A percentile compares a stretch with the other conserved stretches of the same genome.
Conservation (phyloP, 2,113 vertebrate genomes). For the Lepisosteus osseus region DNA sequence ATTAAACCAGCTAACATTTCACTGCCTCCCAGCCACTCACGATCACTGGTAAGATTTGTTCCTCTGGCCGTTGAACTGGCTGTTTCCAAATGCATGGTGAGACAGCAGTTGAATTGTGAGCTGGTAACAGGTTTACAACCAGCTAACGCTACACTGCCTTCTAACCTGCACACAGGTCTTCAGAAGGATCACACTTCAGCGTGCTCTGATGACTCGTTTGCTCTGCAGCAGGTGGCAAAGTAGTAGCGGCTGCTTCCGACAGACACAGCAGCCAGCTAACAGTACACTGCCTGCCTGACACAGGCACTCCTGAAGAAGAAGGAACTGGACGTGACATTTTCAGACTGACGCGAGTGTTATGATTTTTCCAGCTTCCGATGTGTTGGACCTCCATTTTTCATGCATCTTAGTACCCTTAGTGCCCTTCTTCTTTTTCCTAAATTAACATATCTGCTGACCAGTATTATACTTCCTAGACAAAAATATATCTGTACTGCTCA, state of each 20-base stretch:
- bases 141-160: conserved; percentile 79
- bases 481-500: no score
- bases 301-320: conserved; percentile 15
- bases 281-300: conserved; percentile 62
- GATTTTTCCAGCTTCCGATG: no score
- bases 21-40: conserved; percentile 78
- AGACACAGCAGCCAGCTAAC: conserved; percentile 57
- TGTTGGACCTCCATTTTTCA: no score
- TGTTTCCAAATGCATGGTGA: conserved; percentile 33
- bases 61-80: neutral
- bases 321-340: no score
- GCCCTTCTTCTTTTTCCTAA: no score
- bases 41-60: neutral
- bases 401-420: no score
- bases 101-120: conserved; percentile 61
- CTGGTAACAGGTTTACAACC: conserved; percentile 54
- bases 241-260: conserved; percentile 43
- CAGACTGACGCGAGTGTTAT: no score
- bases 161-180: conserved; percentile 40
- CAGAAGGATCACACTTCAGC: neutral
- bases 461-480: no score
- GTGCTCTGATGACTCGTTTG: conserved; percentile 10
- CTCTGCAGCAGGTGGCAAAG: conserved; percentile 53
- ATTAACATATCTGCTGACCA: no score
- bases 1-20: conserved; percentile 82